These are phyloP conservation scores for Perodicticus potto DNA, from an alignment of 2,797 vertebrate genomes.

Conservation along the genomic window DNA sequence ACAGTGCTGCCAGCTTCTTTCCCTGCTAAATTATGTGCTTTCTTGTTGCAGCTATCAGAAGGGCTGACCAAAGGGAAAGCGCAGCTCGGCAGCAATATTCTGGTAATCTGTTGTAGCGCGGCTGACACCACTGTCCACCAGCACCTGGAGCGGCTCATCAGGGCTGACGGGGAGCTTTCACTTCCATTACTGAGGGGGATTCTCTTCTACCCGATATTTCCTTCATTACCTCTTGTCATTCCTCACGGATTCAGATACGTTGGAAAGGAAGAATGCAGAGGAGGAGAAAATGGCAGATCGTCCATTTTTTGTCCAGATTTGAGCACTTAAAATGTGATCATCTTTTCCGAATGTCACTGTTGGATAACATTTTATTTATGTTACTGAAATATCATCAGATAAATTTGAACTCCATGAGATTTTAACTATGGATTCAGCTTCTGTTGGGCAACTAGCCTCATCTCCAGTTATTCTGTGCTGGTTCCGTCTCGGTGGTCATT, in stretches of 20 bases:
- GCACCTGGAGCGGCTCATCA: constrained; percentile 79
- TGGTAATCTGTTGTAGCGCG: constrained; percentile 86
- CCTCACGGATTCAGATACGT: constrained; percentile 80
- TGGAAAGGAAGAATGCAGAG: constrained; percentile 80
- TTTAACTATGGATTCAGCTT: constrained; percentile 80
- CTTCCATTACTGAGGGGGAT: constrained; percentile 67
- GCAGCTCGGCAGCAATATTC: constrained; percentile 81
- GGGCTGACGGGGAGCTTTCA: constrained; percentile 80
- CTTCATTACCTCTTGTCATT: constrained; percentile 80
- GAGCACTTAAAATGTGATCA: constrained; percentile 76
- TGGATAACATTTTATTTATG: constrained; percentile 77
- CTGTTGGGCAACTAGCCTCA: constrained; percentile 82
- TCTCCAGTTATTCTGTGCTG: constrained; percentile 81
- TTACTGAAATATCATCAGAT: constrained; percentile 76
- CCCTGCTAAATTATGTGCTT: constrained; percentile 73
- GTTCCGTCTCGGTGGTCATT: constrained; percentile 83
- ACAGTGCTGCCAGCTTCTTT: neutral
- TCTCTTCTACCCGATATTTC: constrained; percentile 83
- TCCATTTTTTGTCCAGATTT: constrained; percentile 75
- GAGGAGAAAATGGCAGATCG: constrained; percentile 72
- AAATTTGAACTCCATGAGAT: constrained; percentile 75
- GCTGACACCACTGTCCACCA: constrained; percentile 77
- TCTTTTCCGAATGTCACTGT: constrained; percentile 80
- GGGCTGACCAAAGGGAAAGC: constrained; percentile 83
- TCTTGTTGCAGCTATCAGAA: constrained; percentile 90